Base-by-base conservation (phyloP, 2,113 vertebrate genomes). In the Amblyopsis rosae region DNA sequence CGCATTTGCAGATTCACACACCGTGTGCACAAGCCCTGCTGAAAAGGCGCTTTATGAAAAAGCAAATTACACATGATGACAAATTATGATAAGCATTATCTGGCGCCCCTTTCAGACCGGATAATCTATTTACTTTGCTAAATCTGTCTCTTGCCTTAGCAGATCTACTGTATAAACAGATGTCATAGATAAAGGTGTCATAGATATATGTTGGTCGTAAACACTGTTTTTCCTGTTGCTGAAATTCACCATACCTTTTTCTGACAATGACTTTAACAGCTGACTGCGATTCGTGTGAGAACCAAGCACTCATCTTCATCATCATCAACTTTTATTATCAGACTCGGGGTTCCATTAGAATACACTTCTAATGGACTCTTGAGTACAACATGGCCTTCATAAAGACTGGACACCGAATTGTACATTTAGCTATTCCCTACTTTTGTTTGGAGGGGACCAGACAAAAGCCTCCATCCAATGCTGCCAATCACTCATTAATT, bases 171-270 rank as follows among this genome's bases (percentile, higher is more conserved):
- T 41, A 41, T 9, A 55, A 55, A 55, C 15, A n/a, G 53, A 55
- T 55, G 15, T 55, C 4, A 55, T 16, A 55, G 9, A 16, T 55
- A 16, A 26, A 9, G n/a, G n/a, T 55, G 15, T 13, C 35, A 3
- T 67, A 59, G 74, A 54, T 72, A 17, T 65, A 73, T 70, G 69
- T 65, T 67, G 70, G 66, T 62, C 65, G 74, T 62, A 51, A 72
- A 81, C 66, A 84, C 82, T 58, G 86, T 85, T 85, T 89, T 89
- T 87, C 67, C 70, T 49, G 12, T 69, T 57, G 79, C 80, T 76
- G 75, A 72, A 75, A 81, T 79, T 72, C 70, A 80, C 77, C 76
- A 49, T 56, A 15, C 64, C 41, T 35, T 17, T 65, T 15, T 72
- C 67, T 50, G 69, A 76, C 69, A n/a, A n/a, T n/a, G n/a, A n/a